Evolutionary conservation across 2,888 invertebrate species (phyloP).

Genomic region (Nysson spinosus): DNA sequence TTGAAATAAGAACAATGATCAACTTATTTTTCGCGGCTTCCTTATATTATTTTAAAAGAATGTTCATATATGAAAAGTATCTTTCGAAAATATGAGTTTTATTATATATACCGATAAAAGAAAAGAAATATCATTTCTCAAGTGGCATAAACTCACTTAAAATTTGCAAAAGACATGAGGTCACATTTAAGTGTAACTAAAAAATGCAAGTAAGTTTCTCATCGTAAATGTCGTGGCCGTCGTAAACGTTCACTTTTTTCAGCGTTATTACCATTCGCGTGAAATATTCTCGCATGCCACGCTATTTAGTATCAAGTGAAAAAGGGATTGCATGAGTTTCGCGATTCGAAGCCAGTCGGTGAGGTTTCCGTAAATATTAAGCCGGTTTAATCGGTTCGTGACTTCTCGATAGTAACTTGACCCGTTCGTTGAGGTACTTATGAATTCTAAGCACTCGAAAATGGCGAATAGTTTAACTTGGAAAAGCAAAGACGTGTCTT

Average conservation of each 20-base stretch:
- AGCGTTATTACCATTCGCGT: neutral
- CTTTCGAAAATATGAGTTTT: no score
- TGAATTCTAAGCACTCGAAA: neutral
- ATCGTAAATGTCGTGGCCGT: conserved; percentile 19
- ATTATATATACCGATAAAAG: no score
- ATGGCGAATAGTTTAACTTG: neutral
- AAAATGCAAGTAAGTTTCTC: conserved; percentile 32
- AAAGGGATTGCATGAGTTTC: conserved; percentile 12
- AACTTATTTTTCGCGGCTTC: no score
- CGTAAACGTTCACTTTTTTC: conserved; percentile 35
- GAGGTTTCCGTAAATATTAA: conserved; percentile 4
- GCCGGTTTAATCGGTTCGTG: neutral
- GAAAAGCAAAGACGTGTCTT: neutral
- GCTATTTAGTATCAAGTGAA: conserved; percentile 24
- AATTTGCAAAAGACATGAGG: conserved; percentile 34
- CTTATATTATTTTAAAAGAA: no score
- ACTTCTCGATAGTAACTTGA: neutral
- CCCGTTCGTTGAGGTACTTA: neutral
- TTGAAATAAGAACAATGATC: no score
- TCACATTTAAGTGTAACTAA: conserved; percentile 33
- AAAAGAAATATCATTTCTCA: no score
- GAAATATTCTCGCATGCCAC: conserved; percentile 1
- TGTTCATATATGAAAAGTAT: no score
- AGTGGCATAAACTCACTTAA: no score
- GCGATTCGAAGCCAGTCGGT: conserved; percentile 11